Percentiles rank a stretch among this genome's conserved stretches.
Conservation (phyloP, 30 jellyfish, hydroid and myxozoan genomes). For the Aurelia coerulea region DNA sequence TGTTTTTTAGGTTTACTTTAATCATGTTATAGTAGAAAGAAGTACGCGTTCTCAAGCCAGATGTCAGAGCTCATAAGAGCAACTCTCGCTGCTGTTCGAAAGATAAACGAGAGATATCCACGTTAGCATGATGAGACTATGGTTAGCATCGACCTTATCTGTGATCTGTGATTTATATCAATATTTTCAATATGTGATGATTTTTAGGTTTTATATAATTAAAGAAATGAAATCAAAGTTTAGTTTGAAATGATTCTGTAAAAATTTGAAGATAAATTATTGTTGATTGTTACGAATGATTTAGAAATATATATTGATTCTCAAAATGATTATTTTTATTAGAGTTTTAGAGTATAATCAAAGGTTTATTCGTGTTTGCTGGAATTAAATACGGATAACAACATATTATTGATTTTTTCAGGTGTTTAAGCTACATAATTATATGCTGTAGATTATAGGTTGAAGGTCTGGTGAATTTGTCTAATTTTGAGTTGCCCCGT, state of each 20-base stretch:
- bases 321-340: constrained; percentile 1
- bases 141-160: no score
- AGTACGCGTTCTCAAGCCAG: not conserved
- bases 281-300: constrained; percentile 46
- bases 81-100: constrained; percentile 11
- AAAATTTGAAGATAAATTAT: constrained; percentile 37
- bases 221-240: constrained; percentile 19
- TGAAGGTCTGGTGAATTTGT: not conserved
- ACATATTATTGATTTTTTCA: no score
- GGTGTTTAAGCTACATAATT: no score
- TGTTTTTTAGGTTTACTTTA: constrained; percentile 47
- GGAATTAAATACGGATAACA: constrained; percentile 20
- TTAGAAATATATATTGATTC: constrained; percentile 40
- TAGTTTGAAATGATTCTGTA: constrained; percentile 43
- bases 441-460: no score
- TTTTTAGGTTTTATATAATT: constrained; percentile 45
- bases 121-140: no score
- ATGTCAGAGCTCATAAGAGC: not conserved
- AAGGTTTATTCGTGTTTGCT: constrained; percentile 20
- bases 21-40: constrained; percentile 38
- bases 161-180: constrained; percentile 45
- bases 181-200: constrained; percentile 25
- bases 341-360: not conserved
- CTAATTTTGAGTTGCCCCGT: not conserved
- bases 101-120: no score